These are phyloP conservation scores for Fringilla coelebs DNA, from an alignment of 2,797 vertebrate genomes.

Conservation along the genomic window DNA sequence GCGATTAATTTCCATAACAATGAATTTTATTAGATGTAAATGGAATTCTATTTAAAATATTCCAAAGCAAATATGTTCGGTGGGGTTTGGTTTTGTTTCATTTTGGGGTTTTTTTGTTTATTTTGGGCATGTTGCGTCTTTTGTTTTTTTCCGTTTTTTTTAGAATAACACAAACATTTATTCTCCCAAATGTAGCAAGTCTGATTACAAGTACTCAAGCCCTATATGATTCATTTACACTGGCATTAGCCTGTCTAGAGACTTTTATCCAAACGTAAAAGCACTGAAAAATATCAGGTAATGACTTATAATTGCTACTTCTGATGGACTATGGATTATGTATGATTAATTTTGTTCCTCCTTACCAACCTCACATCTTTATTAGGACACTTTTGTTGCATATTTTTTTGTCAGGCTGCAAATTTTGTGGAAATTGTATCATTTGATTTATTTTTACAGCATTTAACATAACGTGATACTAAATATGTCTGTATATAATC, in stretches of 20 bases:
- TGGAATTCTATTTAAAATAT: constrained; percentile 58
- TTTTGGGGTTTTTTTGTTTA: neutral
- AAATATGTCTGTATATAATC: neutral
- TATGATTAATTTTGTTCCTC: neutral
- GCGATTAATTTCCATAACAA: constrained; percentile 69
- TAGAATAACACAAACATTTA: constrained; percentile 51
- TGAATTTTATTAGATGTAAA: constrained; percentile 69
- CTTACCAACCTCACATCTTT: neutral
- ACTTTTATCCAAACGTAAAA: neutral
- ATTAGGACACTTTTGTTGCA: neutral
- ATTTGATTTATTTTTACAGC: neutral
- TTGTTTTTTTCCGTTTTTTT: neutral
- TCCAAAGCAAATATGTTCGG: constrained; percentile 43
- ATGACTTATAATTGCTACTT: neutral
- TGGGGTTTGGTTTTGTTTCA: fast-evolving
- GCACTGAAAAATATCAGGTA: neutral
- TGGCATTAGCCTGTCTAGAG: neutral
- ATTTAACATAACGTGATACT: neutral
- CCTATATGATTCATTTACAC: neutral
- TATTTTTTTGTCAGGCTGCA: neutral
- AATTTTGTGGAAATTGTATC: neutral
- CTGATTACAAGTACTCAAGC: neutral
- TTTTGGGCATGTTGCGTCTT: neutral
- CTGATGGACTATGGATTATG: neutral
- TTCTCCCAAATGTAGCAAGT: neutral